These are phyloP conservation scores for Salvator merianae DNA, from an alignment of 2,113 vertebrate species.

Conservation along the genomic window DNA sequence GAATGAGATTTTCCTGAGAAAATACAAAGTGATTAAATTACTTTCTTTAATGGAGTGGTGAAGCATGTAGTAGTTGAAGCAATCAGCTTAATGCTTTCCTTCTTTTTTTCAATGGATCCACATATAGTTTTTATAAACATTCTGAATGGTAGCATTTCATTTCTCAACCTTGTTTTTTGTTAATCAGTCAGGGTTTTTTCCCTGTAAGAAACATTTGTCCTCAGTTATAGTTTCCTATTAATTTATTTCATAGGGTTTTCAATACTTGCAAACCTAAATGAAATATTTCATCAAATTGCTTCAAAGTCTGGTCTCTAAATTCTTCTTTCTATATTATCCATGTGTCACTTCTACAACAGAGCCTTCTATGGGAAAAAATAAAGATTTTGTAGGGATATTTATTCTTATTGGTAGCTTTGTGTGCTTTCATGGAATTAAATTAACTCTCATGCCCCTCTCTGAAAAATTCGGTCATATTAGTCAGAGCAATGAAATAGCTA, in stretches of 20 bases:
- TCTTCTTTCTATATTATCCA: neutral
- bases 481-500: too few relatives aligned
- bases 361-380: neutral
- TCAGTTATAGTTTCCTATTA: neutral
- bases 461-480: neutral
- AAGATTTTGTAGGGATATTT: too few relatives aligned
- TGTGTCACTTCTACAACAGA: neutral
- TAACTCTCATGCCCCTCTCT: neutral
- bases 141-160: constrained; percentile 31
- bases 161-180: neutral
- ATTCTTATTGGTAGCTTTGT: neutral
- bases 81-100: constrained; percentile 54
- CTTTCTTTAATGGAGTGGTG: constrained; percentile 87
- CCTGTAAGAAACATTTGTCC: neutral
- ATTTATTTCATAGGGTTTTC: accelerated
- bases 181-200: neutral
- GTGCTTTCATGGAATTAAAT: neutral
- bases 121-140: constrained; percentile 8
- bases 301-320: neutral
- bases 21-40: constrained; percentile 87
- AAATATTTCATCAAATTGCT: neutral
- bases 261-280: neutral
- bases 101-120: constrained; percentile 47
- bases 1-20: constrained; percentile 83
- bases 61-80: constrained; percentile 76